Conservation (phyloP, 2,113 vertebrate genomes). For the Psittacus erithacus region DNA sequence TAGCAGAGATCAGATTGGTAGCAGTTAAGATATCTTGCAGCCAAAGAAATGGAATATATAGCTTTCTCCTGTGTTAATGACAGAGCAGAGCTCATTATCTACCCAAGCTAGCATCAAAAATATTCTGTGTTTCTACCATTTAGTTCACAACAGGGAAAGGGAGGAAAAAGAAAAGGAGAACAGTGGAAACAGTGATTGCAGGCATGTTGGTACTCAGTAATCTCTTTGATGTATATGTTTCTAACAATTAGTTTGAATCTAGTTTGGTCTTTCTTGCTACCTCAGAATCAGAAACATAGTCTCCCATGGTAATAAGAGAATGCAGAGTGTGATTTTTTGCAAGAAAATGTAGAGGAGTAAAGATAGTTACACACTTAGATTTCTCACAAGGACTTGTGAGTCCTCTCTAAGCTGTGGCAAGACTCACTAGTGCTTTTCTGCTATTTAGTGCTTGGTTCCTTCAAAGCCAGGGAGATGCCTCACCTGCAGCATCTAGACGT, state of each 20-base stretch:
- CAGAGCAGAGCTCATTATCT: neutral
- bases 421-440: neutral
- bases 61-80: neutral
- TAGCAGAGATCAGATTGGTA: neutral
- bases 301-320: neutral
- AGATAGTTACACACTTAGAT: neutral
- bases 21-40: neutral
- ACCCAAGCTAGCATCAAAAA: neutral
- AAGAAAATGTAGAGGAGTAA: neutral
- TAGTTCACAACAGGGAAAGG: neutral
- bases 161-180: neutral
- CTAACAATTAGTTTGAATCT: neutral
- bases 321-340: neutral
- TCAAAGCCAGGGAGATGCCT: neutral
- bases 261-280: neutral
- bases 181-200: neutral
- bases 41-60: neutral
- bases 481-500: fast-evolving
- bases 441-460: fast-evolving
- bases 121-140: neutral
- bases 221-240: neutral
- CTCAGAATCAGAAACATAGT: neutral
- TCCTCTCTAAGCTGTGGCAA: neutral
- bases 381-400: neutral
- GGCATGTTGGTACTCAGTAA: neutral